Base-by-base conservation (phyloP, 1,140 invertebrate species). In the Contarinia nasturtii region DNA sequence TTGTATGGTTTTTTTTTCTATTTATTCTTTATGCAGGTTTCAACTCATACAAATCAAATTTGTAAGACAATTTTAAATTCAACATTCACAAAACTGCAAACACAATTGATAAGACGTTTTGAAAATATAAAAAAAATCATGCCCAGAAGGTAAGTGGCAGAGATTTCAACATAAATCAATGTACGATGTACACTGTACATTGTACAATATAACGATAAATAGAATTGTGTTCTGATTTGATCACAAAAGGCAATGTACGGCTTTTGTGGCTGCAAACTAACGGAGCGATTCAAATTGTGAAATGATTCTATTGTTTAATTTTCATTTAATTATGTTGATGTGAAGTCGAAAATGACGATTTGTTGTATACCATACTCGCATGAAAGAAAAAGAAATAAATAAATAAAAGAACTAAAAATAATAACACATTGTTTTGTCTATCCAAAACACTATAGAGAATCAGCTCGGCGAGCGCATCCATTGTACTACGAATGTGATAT, bases 111-210 rank as follows among this genome's bases (percentile, higher is more conserved):
- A 27, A 73, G 76, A 57, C 69, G 81, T 53, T 87, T 88, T 65
- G 84, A 88, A 62, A 68, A 72, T 47, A 86, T 89, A 48, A 89
- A 88, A 66, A 72, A 79, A n/a, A 82, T 83, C 64, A 90, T 90
- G 86, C 86, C 86, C 5, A 70, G 85, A 48, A 27, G 43, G 43
- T 44, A 33, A 44, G 22, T 44, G 17, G 4, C n/a, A 43, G 12
- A 17, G 10, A 15, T 12, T 12, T 12, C 10, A 7, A 8, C 7
- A 41, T 20, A 21, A 18, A 14, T 40, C 37, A 14, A 40, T 15
- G 14, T 12, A 4, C 14, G 3, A 4, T 40, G 5, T 40, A 40
- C n/a, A n/a, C n/a, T n/a, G n/a, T n/a, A n/a, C n/a, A n/a, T n/a
- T n/a, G n/a, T n/a, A n/a, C n/a, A n/a, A n/a, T n/a, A n/a, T n/a